Evolutionary conservation across 2,113 vertebrate genomes (phyloP).

Genomic region (Arothron firmamentum): DNA sequence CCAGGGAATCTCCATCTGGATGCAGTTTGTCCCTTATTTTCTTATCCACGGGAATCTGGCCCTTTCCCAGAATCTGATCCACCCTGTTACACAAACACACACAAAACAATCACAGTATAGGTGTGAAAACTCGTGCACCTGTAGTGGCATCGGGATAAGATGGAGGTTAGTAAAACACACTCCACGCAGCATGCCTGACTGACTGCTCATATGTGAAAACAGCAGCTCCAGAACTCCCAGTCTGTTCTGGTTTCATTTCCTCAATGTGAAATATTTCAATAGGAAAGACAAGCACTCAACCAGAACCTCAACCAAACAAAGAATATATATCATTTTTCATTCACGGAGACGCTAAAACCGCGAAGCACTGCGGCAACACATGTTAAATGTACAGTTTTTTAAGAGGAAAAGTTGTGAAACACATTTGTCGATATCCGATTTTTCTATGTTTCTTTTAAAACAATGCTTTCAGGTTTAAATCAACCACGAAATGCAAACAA

Average conservation of each 20-base stretch:
- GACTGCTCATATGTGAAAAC: not conserved
- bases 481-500: not conserved
- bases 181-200: constrained; percentile 2
- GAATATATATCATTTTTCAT: not conserved
- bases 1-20: constrained; percentile 84
- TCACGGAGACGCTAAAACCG: not conserved
- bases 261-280: not conserved
- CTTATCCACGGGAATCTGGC: constrained; percentile 91
- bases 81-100: constrained; percentile 73
- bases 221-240: not conserved
- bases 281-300: not conserved
- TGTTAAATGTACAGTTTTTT: constrained; percentile 12
- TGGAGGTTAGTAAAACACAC: constrained; percentile 46
- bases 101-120: constrained; percentile 20
- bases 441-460: too few relatives aligned
- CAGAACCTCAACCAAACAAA: not conserved
- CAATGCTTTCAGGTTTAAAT: too few relatives aligned
- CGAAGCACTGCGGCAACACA: too few relatives aligned
- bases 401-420: not conserved
- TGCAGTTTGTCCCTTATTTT: constrained; percentile 88
- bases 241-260: not conserved
- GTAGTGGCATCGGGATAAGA: constrained; percentile 21
- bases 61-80: constrained; percentile 97
- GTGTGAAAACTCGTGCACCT: constrained; percentile 10
- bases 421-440: too few relatives aligned